phyloP scores from a whole-genome alignment of 2,888 invertebrate species.

The Conops quadrifasciatus region DNA sequence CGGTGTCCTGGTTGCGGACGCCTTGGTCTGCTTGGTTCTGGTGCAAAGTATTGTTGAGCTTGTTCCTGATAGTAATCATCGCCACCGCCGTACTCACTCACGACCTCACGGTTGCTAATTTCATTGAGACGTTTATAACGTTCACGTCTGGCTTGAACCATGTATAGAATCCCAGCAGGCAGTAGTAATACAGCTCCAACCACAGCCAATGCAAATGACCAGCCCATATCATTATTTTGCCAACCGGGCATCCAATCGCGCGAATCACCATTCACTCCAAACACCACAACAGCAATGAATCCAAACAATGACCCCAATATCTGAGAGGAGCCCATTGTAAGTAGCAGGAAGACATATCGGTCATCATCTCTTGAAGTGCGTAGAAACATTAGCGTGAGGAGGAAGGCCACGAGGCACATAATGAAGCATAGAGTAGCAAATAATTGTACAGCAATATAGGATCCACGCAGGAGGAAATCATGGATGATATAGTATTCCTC shows the following conservation, averaged over 20 bases:
- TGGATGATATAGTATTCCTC: conserved; percentile 96
- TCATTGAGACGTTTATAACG: conserved; percentile 78
- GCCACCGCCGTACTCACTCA: conserved; percentile 72
- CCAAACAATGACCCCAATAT: conserved; percentile 82
- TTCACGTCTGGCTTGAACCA: conserved; percentile 83
- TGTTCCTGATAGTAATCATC: conserved; percentile 64
- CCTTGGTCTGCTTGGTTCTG: conserved; percentile 56
- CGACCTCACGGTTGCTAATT: conserved; percentile 73
- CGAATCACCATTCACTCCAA: conserved; percentile 90
- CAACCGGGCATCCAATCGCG: conserved; percentile 96
- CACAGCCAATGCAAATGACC: conserved; percentile 90
- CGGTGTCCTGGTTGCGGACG: conserved; percentile 55
- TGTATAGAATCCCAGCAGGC: conserved; percentile 80
- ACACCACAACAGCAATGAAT: conserved; percentile 83
- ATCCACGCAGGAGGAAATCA: conserved; percentile 86
- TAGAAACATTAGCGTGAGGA: conserved; percentile 77
- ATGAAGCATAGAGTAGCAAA: conserved; percentile 91
- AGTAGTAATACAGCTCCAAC: conserved; percentile 80
- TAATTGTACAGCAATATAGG: conserved; percentile 93
- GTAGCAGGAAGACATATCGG: conserved; percentile 76
- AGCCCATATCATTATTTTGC: conserved; percentile 94
- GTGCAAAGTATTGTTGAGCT: conserved; percentile 49
- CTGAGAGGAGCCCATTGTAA: conserved; percentile 78
- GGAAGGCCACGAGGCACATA: conserved; percentile 77
- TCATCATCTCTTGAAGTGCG: conserved; percentile 80